Evolutionary conservation across 2,888 invertebrate species (phyloP).

Genomic region (Teleogryllus oceanicus): DNA sequence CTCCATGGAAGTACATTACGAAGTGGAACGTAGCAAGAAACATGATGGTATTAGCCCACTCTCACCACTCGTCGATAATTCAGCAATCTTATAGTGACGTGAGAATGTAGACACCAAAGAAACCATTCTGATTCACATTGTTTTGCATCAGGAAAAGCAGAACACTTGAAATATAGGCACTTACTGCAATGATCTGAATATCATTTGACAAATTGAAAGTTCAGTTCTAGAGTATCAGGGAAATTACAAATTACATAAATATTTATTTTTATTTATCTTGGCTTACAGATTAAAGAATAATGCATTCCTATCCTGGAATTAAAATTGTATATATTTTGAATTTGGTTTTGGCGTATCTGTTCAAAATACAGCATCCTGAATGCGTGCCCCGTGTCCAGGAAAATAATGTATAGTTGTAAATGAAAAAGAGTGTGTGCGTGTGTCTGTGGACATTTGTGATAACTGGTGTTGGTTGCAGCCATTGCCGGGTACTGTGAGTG

Average conservation of each 20-base stretch:
- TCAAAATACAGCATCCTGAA: not conserved
- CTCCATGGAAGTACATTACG: constrained; percentile 75
- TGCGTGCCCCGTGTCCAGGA: not conserved
- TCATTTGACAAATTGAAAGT: not conserved
- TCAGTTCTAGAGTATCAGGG: not conserved
- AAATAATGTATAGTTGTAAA: constrained; percentile 3
- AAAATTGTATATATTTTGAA: constrained; percentile 7
- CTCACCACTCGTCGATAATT: constrained; percentile 76
- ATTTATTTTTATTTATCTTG: not conserved
- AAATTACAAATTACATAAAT: not conserved
- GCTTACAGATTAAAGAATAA: not conserved
- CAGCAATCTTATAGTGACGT: constrained; percentile 57
- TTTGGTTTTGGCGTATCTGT: not conserved
- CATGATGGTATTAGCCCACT: constrained; percentile 60
- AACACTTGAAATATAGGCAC: not conserved
- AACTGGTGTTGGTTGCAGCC: not conserved
- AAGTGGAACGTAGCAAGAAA: constrained; percentile 62
- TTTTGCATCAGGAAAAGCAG: constrained; percentile 5
- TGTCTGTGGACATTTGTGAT: not conserved
- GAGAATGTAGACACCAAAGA: not conserved
- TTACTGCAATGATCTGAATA: constrained; percentile 1
- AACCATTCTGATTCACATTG: not conserved
- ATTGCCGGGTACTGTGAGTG: not conserved
- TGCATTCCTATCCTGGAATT: constrained; percentile 10
- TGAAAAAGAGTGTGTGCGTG: not conserved